Base-by-base conservation (phyloP, 2,113 vertebrate species). In the Tamias sibiricus region DNA sequence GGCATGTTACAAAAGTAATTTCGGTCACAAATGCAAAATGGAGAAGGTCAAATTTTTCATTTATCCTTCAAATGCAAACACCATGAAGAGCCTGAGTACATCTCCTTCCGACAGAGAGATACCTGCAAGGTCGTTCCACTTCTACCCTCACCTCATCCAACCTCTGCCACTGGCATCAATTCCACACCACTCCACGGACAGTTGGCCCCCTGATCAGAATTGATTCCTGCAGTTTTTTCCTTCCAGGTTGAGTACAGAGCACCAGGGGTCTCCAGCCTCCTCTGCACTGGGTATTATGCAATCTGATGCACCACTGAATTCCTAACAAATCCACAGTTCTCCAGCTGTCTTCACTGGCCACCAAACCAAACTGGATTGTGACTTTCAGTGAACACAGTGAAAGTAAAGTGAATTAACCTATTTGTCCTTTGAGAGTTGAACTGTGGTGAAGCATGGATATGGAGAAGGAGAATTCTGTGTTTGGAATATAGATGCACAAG, bases 391-490 rank as follows among this genome's bases (percentile, higher is more conserved):
- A 80, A 81, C 12, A 81, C 0, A 32, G 47, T 52, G 35, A 22
- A 30, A 93, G 72, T 57, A 47, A 94, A 94, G 35, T 13, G 80
- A 95, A 91, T 97, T 92, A 87, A 92, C 81, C 76, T 84, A 44
- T 85, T 64, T 86, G 72, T 64, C 76, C 90, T 91, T 69, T 59
- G 85, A 96, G 84, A 96, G 64, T 3, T 76, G 72, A 79, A 35
- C 66, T 81, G 35, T 35, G 54, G 19, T 81, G 37, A 87, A 0
- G 1, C 49, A 13, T 10, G 24, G 69, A 40, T 52, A 11, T 0
- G 8, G 40, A 75, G 44, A 69, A 1, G 0, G 37, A 94, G 82
- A 94, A 95, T 40, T 66, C 77, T 71, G 37, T 75, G 42, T 85
- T 54, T 75, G 54, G 66, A 91, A 76, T 13, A 49, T 0, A 47